These are phyloP conservation scores for Gadopsis marmoratus DNA, from an alignment of 2,797 vertebrate genomes.

Conservation along the genomic window DNA sequence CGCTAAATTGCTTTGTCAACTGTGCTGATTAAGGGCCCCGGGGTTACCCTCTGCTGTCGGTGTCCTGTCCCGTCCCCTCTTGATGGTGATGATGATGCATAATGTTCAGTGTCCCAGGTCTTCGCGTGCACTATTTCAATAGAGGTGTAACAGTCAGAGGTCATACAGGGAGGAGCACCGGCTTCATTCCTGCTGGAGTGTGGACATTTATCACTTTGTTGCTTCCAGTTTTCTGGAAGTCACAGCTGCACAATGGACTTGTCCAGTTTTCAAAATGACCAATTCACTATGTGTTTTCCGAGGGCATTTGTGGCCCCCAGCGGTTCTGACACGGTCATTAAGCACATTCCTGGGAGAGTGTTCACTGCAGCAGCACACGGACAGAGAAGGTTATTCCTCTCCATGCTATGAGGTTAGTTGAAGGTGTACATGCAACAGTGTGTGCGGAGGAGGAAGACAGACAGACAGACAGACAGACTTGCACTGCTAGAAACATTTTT, in stretches of 20 bases:
- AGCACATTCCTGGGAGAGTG: slow-evolving; percentile 52
- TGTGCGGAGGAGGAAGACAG: neutral
- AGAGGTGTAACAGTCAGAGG: slow-evolving; percentile 25
- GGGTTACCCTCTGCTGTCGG: slow-evolving; percentile 68
- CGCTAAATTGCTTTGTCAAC: slow-evolving; percentile 64
- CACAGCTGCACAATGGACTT: neutral
- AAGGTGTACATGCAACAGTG: slow-evolving; percentile 30
- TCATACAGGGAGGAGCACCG: neutral
- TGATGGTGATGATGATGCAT: slow-evolving; percentile 64
- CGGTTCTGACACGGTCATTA: slow-evolving; percentile 58
- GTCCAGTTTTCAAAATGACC: slow-evolving; percentile 16
- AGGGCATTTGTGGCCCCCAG: slow-evolving; percentile 50
- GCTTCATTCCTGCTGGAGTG: neutral
- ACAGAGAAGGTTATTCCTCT: slow-evolving; percentile 33
- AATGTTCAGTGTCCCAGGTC: slow-evolving; percentile 18
- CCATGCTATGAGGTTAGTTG: slow-evolving; percentile 28
- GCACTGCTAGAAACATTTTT: neutral
- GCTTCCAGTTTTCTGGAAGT: slow-evolving; percentile 8
- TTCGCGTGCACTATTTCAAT: slow-evolving; percentile 3
- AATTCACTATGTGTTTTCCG: slow-evolving; percentile 18
- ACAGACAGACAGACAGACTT: neutral
- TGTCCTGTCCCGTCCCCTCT: slow-evolving; percentile 5
- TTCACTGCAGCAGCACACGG: slow-evolving; percentile 43
- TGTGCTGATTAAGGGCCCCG: slow-evolving; percentile 74
- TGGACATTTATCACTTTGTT: neutral